Conservation (phyloP, 2,113 vertebrate genomes). For the Xyliphius kryptos region DNA sequence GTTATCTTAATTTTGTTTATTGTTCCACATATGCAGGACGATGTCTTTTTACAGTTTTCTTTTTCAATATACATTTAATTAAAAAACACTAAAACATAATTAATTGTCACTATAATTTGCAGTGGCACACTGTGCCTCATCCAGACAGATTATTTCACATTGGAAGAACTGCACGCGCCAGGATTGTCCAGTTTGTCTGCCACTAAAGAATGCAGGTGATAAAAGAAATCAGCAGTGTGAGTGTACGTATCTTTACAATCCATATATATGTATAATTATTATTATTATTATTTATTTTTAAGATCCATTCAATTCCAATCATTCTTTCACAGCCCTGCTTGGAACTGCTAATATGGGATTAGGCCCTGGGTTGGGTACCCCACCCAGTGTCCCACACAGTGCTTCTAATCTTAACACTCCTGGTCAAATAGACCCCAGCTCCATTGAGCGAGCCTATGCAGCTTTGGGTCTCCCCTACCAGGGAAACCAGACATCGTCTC, state of each 20-base stretch:
- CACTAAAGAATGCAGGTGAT: background rate
- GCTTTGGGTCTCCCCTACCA: conserved; percentile 94
- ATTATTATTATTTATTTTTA: background rate
- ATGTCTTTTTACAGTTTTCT: too few relatives aligned
- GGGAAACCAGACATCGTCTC: conserved; percentile 85
- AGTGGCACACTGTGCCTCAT: too few relatives aligned
- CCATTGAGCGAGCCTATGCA: conserved; percentile 93
- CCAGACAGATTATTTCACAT: too few relatives aligned
- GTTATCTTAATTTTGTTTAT: too few relatives aligned
- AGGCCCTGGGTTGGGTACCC: conserved; percentile 70
- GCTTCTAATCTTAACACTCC: conserved; percentile 81
- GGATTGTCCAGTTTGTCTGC: too few relatives aligned
- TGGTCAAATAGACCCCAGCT: conserved; percentile 96
- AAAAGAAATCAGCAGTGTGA: too few relatives aligned
- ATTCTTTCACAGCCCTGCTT: conserved; percentile 72
- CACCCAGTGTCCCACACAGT: conserved; percentile 79
- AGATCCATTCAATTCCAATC: background rate
- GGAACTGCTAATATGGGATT: conserved; percentile 73
- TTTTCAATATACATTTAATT: too few relatives aligned
- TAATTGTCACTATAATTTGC: background rate
- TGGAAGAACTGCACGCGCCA: too few relatives aligned
- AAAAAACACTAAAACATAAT: background rate
- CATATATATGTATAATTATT: conserved; percentile 14
- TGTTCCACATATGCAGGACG: too few relatives aligned
- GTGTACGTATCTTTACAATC: conserved; percentile 63